Evolutionary conservation across 2,113 vertebrate genomes (phyloP).

Genomic region (Climacteris rufus): DNA sequence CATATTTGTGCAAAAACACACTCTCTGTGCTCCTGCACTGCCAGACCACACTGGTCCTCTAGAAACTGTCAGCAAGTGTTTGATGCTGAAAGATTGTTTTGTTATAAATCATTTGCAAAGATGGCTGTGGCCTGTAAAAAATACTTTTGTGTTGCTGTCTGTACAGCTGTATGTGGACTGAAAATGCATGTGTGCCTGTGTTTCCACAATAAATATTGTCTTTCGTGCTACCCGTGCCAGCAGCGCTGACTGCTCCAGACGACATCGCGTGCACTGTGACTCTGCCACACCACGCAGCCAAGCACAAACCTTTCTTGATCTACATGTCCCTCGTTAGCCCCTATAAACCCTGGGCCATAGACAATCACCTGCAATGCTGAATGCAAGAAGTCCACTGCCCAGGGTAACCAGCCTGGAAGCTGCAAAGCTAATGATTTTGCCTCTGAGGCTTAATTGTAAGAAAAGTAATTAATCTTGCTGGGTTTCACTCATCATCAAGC

Average conservation of each 20-base stretch:
- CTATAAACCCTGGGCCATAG: fast-evolving
- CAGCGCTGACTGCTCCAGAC: neutral
- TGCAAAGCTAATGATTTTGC: neutral
- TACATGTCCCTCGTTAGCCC: neutral
- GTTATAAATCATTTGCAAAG: neutral
- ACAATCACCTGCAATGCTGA: neutral
- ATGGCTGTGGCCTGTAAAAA: neutral
- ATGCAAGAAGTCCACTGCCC: neutral
- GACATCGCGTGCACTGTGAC: neutral
- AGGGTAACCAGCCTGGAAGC: neutral
- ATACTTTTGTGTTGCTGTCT: neutral
- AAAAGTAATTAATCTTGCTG: slow-evolving; percentile 37
- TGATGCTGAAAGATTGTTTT: neutral
- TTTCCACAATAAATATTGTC: neutral
- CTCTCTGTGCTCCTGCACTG: neutral
- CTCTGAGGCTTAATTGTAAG: neutral
- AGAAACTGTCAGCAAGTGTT: neutral
- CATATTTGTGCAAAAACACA: neutral
- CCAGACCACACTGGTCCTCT: neutral
- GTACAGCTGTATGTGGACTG: neutral
- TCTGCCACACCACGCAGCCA: neutral
- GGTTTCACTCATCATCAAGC: neutral
- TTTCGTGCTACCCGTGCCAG: neutral
- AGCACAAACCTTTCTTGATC: neutral
- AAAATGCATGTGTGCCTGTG: neutral